These are phyloP conservation scores for Camptogramma bilineatum DNA, from an alignment of 2,888 invertebrate genomes.

Conservation along the genomic window DNA sequence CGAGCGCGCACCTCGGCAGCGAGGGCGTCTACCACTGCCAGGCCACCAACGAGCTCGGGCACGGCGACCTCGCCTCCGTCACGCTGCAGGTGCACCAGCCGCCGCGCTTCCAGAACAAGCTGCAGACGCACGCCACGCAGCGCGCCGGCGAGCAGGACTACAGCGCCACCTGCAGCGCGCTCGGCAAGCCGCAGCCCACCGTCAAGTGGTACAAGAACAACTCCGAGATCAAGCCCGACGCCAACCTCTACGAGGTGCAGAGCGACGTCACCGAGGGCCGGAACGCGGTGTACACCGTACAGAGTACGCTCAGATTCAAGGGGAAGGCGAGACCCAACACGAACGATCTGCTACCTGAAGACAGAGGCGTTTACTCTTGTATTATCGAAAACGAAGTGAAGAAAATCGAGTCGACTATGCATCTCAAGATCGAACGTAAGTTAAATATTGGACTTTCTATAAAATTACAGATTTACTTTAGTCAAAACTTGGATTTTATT, in stretches of 20 bases:
- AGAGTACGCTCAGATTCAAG: slow-evolving; percentile 92
- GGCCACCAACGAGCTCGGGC: slow-evolving; percentile 95
- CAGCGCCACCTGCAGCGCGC: slow-evolving; percentile 92
- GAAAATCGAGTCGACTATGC: slow-evolving; percentile 94
- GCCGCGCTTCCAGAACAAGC: slow-evolving; percentile 92
- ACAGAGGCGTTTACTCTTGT: slow-evolving; percentile 95
- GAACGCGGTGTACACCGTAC: slow-evolving; percentile 92
- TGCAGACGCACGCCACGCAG: slow-evolving; percentile 93
- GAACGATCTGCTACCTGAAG: slow-evolving; percentile 92
- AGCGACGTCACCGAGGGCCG: slow-evolving; percentile 91
- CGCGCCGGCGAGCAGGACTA: slow-evolving; percentile 92
- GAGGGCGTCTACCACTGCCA: slow-evolving; percentile 96
- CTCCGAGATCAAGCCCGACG: slow-evolving; percentile 90
- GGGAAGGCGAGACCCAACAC: slow-evolving; percentile 91
- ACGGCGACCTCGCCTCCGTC: slow-evolving; percentile 93
- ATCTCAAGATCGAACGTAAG: slow-evolving; percentile 95
- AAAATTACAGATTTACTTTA: neutral
- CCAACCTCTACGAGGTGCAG: slow-evolving; percentile 92
- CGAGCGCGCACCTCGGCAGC: slow-evolving; percentile 92
- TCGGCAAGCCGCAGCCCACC: slow-evolving; percentile 94
- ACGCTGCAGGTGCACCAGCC: slow-evolving; percentile 95
- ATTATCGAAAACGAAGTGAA: slow-evolving; percentile 96
- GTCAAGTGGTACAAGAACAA: slow-evolving; percentile 95
- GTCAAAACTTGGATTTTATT: neutral
- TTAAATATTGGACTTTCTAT: neutral